Percentiles rank a stretch among this genome's conserved stretches.
Evolutionary conservation across 1,140 invertebrate species (phyloP).

Genomic region (Dryas iulia): DNA sequence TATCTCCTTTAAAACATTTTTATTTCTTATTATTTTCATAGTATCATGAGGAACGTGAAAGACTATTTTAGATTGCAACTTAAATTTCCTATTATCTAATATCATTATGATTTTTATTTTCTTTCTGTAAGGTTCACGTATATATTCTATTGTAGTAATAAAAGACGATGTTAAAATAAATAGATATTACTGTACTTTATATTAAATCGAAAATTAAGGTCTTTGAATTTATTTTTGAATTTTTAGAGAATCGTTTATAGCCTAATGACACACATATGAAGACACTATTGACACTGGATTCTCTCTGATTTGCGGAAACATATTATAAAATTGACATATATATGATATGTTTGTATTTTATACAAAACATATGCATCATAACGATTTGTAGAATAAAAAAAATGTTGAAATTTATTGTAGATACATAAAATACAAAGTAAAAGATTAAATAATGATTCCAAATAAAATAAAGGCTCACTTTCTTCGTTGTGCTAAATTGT

Average conservation of each 20-base stretch:
- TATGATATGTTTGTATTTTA: too few species aligned
- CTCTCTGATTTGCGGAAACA: too few species aligned
- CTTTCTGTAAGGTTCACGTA: not conserved
- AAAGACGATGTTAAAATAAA: not conserved
- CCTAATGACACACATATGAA: too few species aligned
- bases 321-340: too few species aligned
- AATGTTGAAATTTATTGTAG: not conserved
- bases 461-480: conserved; percentile 39
- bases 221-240: too few species aligned
- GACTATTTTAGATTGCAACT: not conserved
- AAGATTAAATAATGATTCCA: not conserved
- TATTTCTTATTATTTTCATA: conserved; percentile 12
- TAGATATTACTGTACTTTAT: not conserved
- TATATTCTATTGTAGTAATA: not conserved
- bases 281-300: too few species aligned
- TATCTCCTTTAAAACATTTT: conserved; percentile 20
- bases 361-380: too few species aligned
- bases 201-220: too few species aligned
- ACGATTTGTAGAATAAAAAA: too few species aligned
- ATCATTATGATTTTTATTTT: not conserved
- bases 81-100: not conserved
- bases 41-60: conserved; percentile 1
- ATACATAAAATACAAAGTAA: not conserved
- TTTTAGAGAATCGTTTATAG: too few species aligned
- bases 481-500: conserved; percentile 30